These are phyloP conservation scores for Aphelocoma californica DNA, from an alignment of 2,797 vertebrate genomes.

Conservation along the genomic window DNA sequence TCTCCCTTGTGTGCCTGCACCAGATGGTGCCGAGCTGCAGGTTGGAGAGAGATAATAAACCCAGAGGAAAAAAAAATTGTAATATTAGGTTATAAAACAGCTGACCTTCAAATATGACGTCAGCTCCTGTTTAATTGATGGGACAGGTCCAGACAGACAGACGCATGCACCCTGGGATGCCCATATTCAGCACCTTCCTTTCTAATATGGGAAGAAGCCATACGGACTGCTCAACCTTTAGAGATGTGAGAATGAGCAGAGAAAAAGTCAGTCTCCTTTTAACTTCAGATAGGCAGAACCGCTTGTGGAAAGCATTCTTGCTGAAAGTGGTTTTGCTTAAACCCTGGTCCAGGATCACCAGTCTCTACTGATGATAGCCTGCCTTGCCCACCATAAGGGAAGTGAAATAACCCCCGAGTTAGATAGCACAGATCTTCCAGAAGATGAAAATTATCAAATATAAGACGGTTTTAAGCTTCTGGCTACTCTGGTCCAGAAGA, in stretches of 20 bases:
- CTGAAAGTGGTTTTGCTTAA: background rate
- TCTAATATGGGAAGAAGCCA: constrained; percentile 1
- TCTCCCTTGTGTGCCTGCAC: constrained; percentile 31
- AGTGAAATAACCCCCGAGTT: background rate
- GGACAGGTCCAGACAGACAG: constrained; percentile 46
- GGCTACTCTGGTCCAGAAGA: background rate
- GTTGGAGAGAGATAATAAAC: constrained; percentile 51
- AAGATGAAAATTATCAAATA: background rate
- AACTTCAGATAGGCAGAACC: background rate
- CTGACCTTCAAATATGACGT: constrained; percentile 54
- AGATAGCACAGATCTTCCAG: background rate
- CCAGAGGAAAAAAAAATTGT: background rate
- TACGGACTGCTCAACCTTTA: background rate
- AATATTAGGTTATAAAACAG: constrained; percentile 58
- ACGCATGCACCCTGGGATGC: constrained; percentile 10
- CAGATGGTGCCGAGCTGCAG: constrained; percentile 53
- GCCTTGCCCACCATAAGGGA: background rate
- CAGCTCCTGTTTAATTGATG: constrained; percentile 30
- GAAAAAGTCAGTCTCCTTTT: background rate
- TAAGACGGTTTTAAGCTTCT: background rate
- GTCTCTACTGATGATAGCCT: background rate
- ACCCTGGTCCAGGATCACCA: background rate
- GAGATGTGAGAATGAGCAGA: background rate
- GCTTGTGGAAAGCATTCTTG: background rate
- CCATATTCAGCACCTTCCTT: background rate